A percentile compares a stretch with the other conserved stretches of the same genome.
phyloP scores from a whole-genome alignment of 2,113 vertebrate genomes.

The Catharus bicknelli region DNA sequence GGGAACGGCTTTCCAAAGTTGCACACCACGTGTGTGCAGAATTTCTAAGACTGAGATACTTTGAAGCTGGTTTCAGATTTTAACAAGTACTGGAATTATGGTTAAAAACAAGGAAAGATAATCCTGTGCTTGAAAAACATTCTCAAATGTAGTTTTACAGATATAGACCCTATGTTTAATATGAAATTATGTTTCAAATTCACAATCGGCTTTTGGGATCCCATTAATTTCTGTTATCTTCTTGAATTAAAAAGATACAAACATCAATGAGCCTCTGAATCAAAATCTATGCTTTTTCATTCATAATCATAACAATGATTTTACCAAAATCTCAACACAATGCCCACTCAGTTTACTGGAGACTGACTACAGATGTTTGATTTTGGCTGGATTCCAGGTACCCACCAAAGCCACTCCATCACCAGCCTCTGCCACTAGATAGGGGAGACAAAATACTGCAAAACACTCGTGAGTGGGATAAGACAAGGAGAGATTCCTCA shows the following conservation, averaged over 20 bases:
- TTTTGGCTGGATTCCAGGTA: not conserved
- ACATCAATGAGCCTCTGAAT: not conserved
- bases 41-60: not conserved
- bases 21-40: not conserved
- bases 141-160: not conserved
- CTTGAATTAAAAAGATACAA: not conserved
- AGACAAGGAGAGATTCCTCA: not conserved
- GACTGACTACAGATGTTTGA: not conserved
- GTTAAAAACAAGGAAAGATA: not conserved
- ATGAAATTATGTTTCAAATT: not conserved
- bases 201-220: not conserved
- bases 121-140: not conserved
- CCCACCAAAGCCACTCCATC: not conserved
- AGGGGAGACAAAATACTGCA: not conserved
- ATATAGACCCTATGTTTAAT: not conserved
- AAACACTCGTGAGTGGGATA: not conserved
- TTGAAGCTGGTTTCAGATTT: not conserved
- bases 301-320: rapidly evolving
- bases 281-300: not conserved
- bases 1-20: not conserved
- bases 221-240: not conserved
- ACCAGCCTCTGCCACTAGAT: not conserved
- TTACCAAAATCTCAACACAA: rapidly evolving
- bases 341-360: not conserved
- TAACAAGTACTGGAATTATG: not conserved